Evolutionary conservation across 2,888 invertebrate species (phyloP), one percentile per base, ranked within the genome.

Genomic region (Argyresthia albistria): DNA sequence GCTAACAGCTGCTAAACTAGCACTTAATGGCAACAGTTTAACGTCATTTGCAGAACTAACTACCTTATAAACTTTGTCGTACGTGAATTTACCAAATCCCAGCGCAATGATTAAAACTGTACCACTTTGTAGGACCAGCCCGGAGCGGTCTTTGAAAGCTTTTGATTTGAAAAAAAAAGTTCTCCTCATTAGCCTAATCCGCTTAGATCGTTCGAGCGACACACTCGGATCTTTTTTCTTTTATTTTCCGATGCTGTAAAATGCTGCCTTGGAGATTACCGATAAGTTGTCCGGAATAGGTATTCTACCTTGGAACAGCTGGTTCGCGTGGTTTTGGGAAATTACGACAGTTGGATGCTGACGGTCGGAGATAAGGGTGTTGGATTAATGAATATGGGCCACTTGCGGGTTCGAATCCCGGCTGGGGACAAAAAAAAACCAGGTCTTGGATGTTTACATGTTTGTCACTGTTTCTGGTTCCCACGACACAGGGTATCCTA

Each of bases 141-240:
- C 47, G 25, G 11, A 37, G 15, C 14, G 25, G 25, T 25, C 6
- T 25, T 2, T 39, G 39, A 49, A 49, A 39, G 39, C 37, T 49
- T 49, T 25, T 15, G 3, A 49, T 39, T 15, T 14, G 14, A 48
- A 7, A 49, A 25, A 25, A 54, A 46, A 51, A 51, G 50, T 49
- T 43, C 16, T 49, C 51, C 60, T 66, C 65, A 64, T 66, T 67
- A 67, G 61, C 58, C 58, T 66, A 64, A 67, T 66, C 64, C 61
- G 45, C 54, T 60, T 65, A 65, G 61, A 66, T 66, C 59, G 58
- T 53, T 53, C 53, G 56, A 56, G 25, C 25, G 25, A 25, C 25
- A 25, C 39, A 14, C 43, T 43, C 11, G 56, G 58, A 52, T 50
- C 57, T 58, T 64, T 60, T 60, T 52, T 57, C 56, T 60, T 58